A percentile compares a stretch with the other conserved stretches of the same genome.
Evolutionary conservation across 1,140 invertebrate species (phyloP).

Genomic region (Trigoniulus corallinus): DNA sequence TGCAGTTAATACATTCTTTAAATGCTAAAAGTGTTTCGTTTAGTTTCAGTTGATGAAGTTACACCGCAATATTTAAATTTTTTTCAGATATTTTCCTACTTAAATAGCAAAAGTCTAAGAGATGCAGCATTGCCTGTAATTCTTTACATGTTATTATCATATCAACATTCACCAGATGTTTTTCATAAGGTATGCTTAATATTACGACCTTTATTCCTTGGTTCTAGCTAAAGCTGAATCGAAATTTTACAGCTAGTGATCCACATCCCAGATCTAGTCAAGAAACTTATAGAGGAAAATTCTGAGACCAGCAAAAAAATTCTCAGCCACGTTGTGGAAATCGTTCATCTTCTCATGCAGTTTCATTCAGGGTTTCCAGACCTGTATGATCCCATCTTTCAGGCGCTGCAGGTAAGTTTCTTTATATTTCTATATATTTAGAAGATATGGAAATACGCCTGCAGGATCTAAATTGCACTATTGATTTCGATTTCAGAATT

Average conservation of each 20-base stretch:
- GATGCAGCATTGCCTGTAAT: background rate
- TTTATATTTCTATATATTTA: background rate
- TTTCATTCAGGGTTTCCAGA: constrained; percentile 25
- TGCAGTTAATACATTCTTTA: too few relatives aligned
- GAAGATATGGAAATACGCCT: background rate
- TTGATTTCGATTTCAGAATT: background rate
- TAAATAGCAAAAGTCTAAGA: background rate
- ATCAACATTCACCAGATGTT: constrained; percentile 22
- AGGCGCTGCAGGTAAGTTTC: constrained; percentile 19
- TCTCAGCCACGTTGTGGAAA: constrained; percentile 13
- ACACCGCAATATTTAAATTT: background rate
- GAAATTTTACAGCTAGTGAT: background rate
- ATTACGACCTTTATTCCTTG: background rate
- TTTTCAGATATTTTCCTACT: background rate
- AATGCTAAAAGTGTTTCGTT: background rate
- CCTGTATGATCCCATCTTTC: constrained; percentile 23
- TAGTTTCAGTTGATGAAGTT: background rate
- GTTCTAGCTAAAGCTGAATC: background rate
- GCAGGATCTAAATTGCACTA: background rate
- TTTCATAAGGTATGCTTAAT: constrained; percentile 22
- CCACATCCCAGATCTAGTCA: background rate
- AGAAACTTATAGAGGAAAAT: constrained; percentile 11
- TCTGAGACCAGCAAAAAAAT: constrained; percentile 4
- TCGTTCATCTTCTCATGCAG: constrained; percentile 21
- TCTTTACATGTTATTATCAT: constrained; percentile 20